Evolutionary conservation across 2,113 vertebrate genomes (phyloP).

Genomic region (Istiophorus platypterus): DNA sequence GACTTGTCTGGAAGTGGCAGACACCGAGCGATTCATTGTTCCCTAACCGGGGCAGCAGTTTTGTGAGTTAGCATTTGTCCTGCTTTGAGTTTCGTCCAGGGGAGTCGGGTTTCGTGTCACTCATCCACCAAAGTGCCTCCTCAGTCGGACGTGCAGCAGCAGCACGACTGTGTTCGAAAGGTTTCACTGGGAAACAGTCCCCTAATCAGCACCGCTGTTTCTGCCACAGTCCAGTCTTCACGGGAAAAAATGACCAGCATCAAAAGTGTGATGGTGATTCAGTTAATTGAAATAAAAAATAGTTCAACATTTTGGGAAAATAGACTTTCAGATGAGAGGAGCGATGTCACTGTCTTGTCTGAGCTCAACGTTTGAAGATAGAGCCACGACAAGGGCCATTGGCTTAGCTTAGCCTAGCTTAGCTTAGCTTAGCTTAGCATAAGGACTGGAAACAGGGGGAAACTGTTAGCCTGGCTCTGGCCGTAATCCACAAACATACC

Average conservation of each 20-base stretch:
- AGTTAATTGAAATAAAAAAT: neutral
- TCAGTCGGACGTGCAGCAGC: neutral
- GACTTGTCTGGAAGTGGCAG: constrained; percentile 45
- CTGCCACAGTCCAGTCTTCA: constrained; percentile 29
- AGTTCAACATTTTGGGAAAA: neutral
- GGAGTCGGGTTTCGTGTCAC: neutral
- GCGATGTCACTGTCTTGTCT: neutral
- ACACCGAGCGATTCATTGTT: constrained; percentile 34
- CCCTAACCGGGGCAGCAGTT: neutral
- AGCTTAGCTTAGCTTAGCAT: neutral
- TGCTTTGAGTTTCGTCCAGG: neutral
- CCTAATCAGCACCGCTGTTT: constrained; percentile 11
- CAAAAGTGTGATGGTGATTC: neutral
- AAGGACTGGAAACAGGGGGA: neutral
- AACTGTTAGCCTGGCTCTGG: neutral
- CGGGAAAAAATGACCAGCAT: neutral
- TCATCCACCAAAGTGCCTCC: neutral
- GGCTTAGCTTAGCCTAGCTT: neutral
- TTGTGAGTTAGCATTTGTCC: neutral
- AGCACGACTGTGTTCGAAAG: neutral
- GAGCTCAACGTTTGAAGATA: neutral
- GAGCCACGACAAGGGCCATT: too few relatives aligned
- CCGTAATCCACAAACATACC: neutral
- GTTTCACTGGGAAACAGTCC: neutral
- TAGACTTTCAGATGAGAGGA: neutral